Evolutionary conservation across 1,140 invertebrate species (phyloP).

Genomic region (Liolophura sinensis): DNA sequence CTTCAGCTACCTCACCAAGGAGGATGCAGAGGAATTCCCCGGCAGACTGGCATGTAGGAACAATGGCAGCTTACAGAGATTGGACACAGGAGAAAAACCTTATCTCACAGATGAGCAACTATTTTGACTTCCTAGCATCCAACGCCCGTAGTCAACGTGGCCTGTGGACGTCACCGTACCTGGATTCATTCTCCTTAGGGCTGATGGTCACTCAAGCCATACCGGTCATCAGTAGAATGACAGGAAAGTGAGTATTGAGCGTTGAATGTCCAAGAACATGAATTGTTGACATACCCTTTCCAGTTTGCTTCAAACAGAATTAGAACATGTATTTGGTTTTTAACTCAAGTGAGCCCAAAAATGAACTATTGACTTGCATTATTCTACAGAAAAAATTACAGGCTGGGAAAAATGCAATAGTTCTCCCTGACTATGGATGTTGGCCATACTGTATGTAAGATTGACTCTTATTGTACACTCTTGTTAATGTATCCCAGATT

Average conservation of each 20-base stretch:
- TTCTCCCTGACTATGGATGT: no score
- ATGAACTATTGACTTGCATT: no score
- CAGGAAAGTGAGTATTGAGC: constrained; percentile 45
- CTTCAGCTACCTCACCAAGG: constrained; percentile 60
- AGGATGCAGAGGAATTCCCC: constrained; percentile 59
- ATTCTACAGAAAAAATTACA: no score
- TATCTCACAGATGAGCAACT: constrained; percentile 60
- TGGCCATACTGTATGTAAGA: no score
- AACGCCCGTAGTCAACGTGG: constrained; percentile 52
- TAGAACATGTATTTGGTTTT: no score
- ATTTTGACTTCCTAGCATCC: constrained; percentile 58
- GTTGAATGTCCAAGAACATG: neutral
- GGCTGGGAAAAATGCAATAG: no score
- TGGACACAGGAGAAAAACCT: constrained; percentile 58
- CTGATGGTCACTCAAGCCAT: constrained; percentile 60
- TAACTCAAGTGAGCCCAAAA: no score
- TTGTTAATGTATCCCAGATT: no score
- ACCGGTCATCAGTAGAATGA: constrained; percentile 53
- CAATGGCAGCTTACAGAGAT: constrained; percentile 55
- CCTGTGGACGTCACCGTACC: constrained; percentile 60
- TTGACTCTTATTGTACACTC: no score
- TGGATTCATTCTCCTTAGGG: constrained; percentile 58
- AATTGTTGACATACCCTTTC: neutral
- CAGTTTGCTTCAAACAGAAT: no score
- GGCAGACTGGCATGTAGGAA: constrained; percentile 56